Evolutionary conservation across 2,797 vertebrate species (phyloP), one percentile per base, ranked within the genome.

Genomic region (Lepilemur septentrionalis): DNA sequence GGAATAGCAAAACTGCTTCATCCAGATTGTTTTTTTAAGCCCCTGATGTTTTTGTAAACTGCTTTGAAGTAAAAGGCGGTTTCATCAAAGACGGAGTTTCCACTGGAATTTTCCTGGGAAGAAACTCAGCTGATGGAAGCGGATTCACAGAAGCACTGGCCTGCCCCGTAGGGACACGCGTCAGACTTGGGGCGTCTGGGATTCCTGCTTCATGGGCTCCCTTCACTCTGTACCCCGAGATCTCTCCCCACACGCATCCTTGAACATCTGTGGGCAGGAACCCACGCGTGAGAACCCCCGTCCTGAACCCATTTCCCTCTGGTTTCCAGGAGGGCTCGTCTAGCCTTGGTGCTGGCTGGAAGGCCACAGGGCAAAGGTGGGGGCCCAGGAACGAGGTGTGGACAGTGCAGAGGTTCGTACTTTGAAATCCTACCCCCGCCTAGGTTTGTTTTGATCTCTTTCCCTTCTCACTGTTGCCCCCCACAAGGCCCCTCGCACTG

Each of bases 381-480:
- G 72, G 23, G 55, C 5, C 0, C 1, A 23, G 59, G 73, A 63
- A 20, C 1, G 3, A 4, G 20, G n/a, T 2, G 11, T 25, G 72
- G 38, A 25, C 13, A 30, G 4, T 0, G 0, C 1, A 2, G 6
- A n/a, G 32, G n/a, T 0, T 10, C 18, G n/a, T 0, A 10, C 38
- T 52, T 13, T 14, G 43, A 43, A 48, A 7, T n/a, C 35, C 50
- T 13, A 10, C 5, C 76, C 69, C 48, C 5, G 1, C 57, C 25
- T 9, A 1, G 10, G 1, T 2, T 46, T 38, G 50, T 23, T 11
- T 15, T 7, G 25, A 32, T 4, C 9, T 13, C 50, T 32, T 52
- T 25, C 5, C 38, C 38, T 52, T 48, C 28, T 30, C 0, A 0
- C 11, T 4, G 9, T 70, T 17, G 0, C 11, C 28, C 38, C 69